phyloP scores from a whole-genome alignment of 2,888 invertebrate species.

The Falcaria lacertinaria region DNA sequence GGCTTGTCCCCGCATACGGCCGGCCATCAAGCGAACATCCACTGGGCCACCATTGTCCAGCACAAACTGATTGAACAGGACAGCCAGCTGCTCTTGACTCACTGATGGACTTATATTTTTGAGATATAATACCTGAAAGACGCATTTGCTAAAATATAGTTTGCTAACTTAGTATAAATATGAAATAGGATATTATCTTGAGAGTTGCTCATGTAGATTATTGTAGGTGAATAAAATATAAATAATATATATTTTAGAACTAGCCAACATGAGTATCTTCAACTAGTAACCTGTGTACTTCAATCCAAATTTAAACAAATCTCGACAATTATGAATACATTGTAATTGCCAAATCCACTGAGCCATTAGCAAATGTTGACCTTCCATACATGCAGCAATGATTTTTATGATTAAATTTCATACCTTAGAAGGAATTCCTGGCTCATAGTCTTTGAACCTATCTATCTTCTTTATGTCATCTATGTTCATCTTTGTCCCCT shows the following conservation, averaged over 20 bases:
- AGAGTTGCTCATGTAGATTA: too few species aligned
- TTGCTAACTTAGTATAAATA: too few species aligned
- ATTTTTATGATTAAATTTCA: slow-evolving; percentile 3
- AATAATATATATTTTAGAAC: too few species aligned
- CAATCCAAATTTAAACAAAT: too few species aligned
- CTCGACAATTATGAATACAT: too few species aligned
- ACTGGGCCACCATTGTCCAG: slow-evolving; percentile 62
- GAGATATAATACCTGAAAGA: slow-evolving; percentile 69
- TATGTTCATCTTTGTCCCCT: slow-evolving; percentile 68
- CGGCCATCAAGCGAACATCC: slow-evolving; percentile 67
- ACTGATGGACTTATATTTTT: slow-evolving; percentile 77
- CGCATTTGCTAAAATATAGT: not conserved
- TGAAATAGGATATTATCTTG: not conserved
- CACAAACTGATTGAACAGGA: slow-evolving; percentile 70
- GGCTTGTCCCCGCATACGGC: slow-evolving; percentile 80
- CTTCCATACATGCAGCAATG: not conserved
- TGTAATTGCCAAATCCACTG: too few species aligned
- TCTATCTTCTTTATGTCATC: slow-evolving; percentile 77
- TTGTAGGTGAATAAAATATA: too few species aligned
- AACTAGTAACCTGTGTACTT: too few species aligned
- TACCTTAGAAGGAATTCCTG: slow-evolving; percentile 76
- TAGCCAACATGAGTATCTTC: too few species aligned
- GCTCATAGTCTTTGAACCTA: slow-evolving; percentile 73
- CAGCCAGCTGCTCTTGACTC: slow-evolving; percentile 62
- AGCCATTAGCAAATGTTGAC: too few species aligned